phyloP scores from a whole-genome alignment of 2,888 invertebrate genomes.

The Esperia sulphurella region DNA sequence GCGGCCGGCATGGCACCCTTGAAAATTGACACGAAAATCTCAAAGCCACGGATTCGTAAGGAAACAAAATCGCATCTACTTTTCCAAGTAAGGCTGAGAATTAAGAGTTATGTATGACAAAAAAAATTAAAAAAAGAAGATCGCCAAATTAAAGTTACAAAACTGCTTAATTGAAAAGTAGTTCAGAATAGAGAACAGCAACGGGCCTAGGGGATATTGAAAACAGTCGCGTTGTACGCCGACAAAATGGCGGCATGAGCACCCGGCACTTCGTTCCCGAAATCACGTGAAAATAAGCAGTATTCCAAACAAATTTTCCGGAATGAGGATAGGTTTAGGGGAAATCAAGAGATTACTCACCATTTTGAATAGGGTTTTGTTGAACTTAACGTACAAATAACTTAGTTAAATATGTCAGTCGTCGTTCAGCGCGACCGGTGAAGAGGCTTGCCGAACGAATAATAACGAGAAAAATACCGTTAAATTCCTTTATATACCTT shows the following conservation, averaged over 20 bases:
- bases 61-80: constrained; percentile 2
- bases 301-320: constrained; percentile 5
- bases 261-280: constrained; percentile 38
- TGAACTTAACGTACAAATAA: constrained; percentile 69
- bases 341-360: constrained; percentile 48
- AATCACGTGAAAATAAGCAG: constrained; percentile 12
- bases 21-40: constrained; percentile 13
- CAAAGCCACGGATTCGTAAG: not conserved
- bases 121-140: constrained; percentile 19
- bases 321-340: constrained; percentile 11
- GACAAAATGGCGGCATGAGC: constrained; percentile 69
- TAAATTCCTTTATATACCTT: constrained; percentile 78
- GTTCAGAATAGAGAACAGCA: constrained; percentile 4
- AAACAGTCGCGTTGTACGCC: constrained; percentile 31
- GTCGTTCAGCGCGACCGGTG: constrained; percentile 81
- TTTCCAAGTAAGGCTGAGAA: not conserved
- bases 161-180: constrained; percentile 8
- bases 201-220: constrained; percentile 21
- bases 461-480: constrained; percentile 66
- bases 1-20: constrained; percentile 34
- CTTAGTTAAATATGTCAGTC: constrained; percentile 66
- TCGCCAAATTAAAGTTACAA: constrained; percentile 5
- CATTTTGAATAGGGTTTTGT: constrained; percentile 73
- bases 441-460: constrained; percentile 85
- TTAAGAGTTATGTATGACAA: not conserved